Evolutionary conservation across 2,888 invertebrate species (phyloP).

Genomic region (Drosophila imparisetae): DNA sequence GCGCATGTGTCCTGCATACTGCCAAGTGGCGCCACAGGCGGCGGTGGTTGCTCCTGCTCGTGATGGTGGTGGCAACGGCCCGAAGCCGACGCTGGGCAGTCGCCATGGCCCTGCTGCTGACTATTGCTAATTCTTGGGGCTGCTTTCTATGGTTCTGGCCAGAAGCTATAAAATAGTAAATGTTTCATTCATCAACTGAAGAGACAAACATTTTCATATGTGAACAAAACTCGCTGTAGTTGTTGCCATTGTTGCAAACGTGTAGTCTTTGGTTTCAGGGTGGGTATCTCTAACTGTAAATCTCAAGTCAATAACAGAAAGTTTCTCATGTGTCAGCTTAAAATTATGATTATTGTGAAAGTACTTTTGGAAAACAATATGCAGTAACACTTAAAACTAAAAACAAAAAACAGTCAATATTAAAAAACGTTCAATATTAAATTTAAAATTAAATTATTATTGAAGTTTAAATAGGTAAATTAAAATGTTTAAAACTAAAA

Average conservation of each 20-base stretch:
- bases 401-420: not conserved
- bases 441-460: not conserved
- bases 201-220: constrained; percentile 55
- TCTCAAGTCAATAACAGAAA: not conserved
- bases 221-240: constrained; percentile 28
- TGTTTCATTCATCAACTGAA: constrained; percentile 71
- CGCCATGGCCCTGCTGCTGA: constrained; percentile 49
- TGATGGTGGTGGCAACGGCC: constrained; percentile 10
- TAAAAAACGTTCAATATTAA: not conserved
- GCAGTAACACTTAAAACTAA: not conserved
- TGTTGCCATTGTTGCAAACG: constrained; percentile 17
- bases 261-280: not conserved
- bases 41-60: constrained; percentile 4
- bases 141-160: constrained; percentile 16
- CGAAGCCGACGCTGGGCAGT: constrained; percentile 34
- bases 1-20: constrained; percentile 74
- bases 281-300: not conserved
- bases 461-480: not conserved
- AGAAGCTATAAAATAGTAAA: constrained; percentile 53
- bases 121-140: constrained; percentile 15
- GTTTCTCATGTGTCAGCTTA: not conserved
- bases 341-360: not conserved
- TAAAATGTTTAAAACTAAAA: not conserved
- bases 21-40: constrained; percentile 44
- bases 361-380: not conserved